Evolutionary conservation across 1,140 invertebrate species (phyloP).

Genomic region (Hylaeus volcanicus): DNA sequence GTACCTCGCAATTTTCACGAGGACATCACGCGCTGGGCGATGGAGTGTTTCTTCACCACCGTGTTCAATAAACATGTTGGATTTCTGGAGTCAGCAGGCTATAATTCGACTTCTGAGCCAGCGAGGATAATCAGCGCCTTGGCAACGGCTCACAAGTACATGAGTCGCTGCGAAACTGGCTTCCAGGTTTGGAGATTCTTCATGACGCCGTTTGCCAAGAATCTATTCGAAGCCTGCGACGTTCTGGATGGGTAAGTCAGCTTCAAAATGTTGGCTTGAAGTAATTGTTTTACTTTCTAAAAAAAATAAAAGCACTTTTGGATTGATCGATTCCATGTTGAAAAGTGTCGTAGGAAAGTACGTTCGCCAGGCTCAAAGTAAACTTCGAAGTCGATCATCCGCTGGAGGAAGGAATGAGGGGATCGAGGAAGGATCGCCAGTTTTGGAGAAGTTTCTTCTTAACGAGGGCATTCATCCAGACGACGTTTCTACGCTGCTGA

Average conservation of each 20-base stretch:
- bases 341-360: constrained; percentile 69
- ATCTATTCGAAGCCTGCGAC: constrained; percentile 82
- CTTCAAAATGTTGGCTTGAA: no score
- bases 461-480: constrained; percentile 82
- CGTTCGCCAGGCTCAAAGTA: constrained; percentile 70
- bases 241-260: constrained; percentile 80
- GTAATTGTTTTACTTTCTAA: no score
- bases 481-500: constrained; percentile 83
- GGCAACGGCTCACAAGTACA: constrained; percentile 82
- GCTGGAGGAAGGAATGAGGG: constrained; percentile 11
- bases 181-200: constrained; percentile 86
- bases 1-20: constrained; percentile 81
- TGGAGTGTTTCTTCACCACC: constrained; percentile 85
- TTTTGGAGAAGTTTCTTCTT: constrained; percentile 80
- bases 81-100: constrained; percentile 78
- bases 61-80: constrained; percentile 83
- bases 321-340: neutral
- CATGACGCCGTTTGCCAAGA: constrained; percentile 82
- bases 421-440: constrained; percentile 65
- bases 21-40: constrained; percentile 85
- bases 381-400: constrained; percentile 47
- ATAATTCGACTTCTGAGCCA: constrained; percentile 80
- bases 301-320: neutral
- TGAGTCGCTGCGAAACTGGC: constrained; percentile 84
- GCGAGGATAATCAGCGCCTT: constrained; percentile 83